A percentile compares a stretch with the other conserved stretches of the same genome.
phyloP scores from a whole-genome alignment of 1,140 invertebrate genomes.

The Aphaenogaster rudis region DNA sequence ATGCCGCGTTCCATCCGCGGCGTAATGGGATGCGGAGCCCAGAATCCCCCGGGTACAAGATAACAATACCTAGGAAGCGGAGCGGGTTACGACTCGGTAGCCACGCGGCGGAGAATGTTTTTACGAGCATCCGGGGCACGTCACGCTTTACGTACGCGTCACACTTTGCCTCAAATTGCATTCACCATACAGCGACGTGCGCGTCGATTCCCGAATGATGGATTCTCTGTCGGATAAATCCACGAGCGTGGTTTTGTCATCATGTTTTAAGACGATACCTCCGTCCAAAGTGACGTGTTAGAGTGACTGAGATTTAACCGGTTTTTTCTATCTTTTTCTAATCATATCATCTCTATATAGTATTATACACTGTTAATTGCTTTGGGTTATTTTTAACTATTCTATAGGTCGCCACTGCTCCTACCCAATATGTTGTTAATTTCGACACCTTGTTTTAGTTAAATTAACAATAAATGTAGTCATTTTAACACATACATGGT shows the following conservation, averaged over 20 bases:
- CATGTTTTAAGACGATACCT: not conserved
- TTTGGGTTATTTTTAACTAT: too few species aligned
- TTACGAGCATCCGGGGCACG: constrained; percentile 72
- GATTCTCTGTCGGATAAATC: constrained; percentile 21
- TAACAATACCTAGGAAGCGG: constrained; percentile 77
- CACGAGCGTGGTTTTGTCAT: not conserved
- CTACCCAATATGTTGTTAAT: too few species aligned
- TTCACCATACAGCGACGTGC: constrained; percentile 20
- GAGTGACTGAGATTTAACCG: not conserved
- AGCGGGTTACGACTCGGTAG: constrained; percentile 76
- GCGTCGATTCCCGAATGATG: constrained; percentile 19
- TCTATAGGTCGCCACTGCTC: too few species aligned
- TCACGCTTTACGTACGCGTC: constrained; percentile 64
- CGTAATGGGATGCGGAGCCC: constrained; percentile 44
- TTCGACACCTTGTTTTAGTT: too few species aligned
- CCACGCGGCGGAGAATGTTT: constrained; percentile 65
- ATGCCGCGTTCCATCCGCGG: not conserved
- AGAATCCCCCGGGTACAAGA: constrained; percentile 67
- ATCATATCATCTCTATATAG: not conserved
- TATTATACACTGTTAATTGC: too few species aligned
- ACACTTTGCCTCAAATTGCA: constrained; percentile 63
- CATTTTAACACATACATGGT: too few species aligned
- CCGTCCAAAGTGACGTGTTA: not conserved
- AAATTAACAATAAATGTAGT: too few species aligned
- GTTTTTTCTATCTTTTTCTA: not conserved